Conservation (phyloP, 2,888 invertebrate species). For the Petrolisthes manimaculis region DNA sequence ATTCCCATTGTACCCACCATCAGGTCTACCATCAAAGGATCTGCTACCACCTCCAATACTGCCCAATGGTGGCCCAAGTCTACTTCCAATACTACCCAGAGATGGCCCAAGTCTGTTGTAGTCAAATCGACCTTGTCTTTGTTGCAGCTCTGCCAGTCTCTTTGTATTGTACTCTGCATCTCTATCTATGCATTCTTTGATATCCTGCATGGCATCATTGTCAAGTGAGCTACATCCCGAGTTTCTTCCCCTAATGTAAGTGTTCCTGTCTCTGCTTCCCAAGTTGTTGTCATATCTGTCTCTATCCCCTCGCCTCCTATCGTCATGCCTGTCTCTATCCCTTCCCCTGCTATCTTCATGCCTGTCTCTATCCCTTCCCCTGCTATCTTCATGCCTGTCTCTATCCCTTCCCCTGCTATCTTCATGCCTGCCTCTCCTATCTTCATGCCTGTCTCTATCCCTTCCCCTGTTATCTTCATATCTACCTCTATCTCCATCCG, state of each 20-base stretch:
- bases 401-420: not conserved
- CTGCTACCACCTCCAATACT: not conserved
- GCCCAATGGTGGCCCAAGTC: not conserved
- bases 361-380: not conserved
- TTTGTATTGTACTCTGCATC: slow-evolving; percentile 22
- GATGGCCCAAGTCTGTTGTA: slow-evolving; percentile 30
- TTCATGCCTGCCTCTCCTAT: not conserved
- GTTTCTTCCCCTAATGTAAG: slow-evolving; percentile 12
- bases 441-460: not conserved
- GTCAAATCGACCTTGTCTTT: slow-evolving; percentile 38
- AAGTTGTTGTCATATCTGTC: not conserved
- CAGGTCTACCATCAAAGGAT: not conserved
- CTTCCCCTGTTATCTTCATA: not conserved
- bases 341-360: not conserved
- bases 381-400: not conserved
- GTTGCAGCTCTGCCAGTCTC: slow-evolving; percentile 18
- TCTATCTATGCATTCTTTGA: slow-evolving; percentile 13
- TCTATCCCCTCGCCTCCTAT: not conserved
- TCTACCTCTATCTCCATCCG: not conserved
- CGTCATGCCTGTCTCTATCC: not conserved
- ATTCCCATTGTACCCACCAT: not conserved
- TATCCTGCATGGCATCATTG: slow-evolving; percentile 30
- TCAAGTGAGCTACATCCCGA: slow-evolving; percentile 25
- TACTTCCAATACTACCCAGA: not conserved
- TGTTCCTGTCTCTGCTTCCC: not conserved